Base-by-base conservation (phyloP, 2,888 invertebrate species). In the Eledone cirrhosa region DNA sequence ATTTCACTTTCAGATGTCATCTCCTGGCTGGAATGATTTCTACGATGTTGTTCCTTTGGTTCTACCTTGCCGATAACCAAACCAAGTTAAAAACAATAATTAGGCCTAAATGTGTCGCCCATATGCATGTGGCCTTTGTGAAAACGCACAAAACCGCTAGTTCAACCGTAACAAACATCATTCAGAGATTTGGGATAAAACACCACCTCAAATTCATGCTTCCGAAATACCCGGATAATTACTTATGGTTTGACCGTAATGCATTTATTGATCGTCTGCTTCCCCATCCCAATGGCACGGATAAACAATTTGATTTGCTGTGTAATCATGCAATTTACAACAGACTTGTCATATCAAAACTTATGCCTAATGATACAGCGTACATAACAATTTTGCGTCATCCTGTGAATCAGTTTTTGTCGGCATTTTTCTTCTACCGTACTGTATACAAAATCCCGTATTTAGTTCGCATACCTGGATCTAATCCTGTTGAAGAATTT, bases 111-210 rank as follows among this genome's bases (percentile, higher is more conserved):
- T 76, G 76, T 27, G 13, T 1, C 27, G n/a, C 41, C 24, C 48
- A 16, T 0, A 22, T 24, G 14, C 76, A 27, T 27, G 29, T 76
- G 14, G 76, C 47, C 5, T 86, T 86, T 67, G 69, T 87, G 1
- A 86, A 88, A 81, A 83, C 85, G 4, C 88, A 88, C 84, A 87
- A 87, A 80, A 83, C 87, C 11, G 88, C 86, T 11, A 84, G 87
- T 75, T 84, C 86, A n/a, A 87, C 88, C 1, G 78, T 88, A 1
- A 82, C 85, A 29, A 88, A 86, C 78, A 86, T 88, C 65, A 77
- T 88, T 4, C 84, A 85, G 76, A 80, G 88, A 14, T 87, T 82
- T 81, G 87, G 84, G 13, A 78, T 82, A 13, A 48, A 63, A 2
- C 80, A 82, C 13, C 75, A 82, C 11, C 79, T 88, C 4, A 85